Conservation (phyloP, 2,888 invertebrate genomes). For the Oligia fasciuncula region DNA sequence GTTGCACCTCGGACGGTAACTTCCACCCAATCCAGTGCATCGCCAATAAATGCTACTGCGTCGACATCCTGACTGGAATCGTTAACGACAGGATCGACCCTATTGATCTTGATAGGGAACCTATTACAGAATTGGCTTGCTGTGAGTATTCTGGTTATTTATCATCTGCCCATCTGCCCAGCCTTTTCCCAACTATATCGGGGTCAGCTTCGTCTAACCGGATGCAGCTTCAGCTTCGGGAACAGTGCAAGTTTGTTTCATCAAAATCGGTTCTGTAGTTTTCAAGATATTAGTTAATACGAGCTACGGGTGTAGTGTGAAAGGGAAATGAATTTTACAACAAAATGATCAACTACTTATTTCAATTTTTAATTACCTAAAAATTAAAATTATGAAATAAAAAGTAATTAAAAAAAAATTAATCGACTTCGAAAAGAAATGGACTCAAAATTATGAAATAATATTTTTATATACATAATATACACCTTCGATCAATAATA, state of each 20-base stretch:
- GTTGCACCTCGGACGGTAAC: constrained; percentile 92
- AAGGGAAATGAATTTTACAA: no score
- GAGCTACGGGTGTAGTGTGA: no score
- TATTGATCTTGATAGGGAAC: constrained; percentile 77
- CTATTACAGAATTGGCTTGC: constrained; percentile 81
- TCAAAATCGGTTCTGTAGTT: background rate
- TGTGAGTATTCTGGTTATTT: constrained; percentile 79
- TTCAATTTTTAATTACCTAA: no score
- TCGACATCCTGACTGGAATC: constrained; percentile 88
- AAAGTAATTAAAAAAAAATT: no score
- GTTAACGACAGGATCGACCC: constrained; percentile 69
- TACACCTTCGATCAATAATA: no score
- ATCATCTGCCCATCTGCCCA: background rate
- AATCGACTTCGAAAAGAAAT: no score
- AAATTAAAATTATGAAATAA: no score
- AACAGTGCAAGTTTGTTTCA: background rate
- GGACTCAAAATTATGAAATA: no score
- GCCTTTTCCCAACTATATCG: background rate
- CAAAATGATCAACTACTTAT: no score
- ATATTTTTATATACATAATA: no score
- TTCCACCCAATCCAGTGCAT: constrained; percentile 92
- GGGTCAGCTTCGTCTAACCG: background rate
- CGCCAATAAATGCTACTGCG: constrained; percentile 90
- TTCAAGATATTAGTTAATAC: background rate
- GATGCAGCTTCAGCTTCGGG: background rate